Percentiles rank a stretch among this genome's conserved stretches.
These are phyloP conservation scores for Belonocnema kinseyi DNA, from an alignment of 1,140 invertebrate species.

Conservation along the genomic window DNA sequence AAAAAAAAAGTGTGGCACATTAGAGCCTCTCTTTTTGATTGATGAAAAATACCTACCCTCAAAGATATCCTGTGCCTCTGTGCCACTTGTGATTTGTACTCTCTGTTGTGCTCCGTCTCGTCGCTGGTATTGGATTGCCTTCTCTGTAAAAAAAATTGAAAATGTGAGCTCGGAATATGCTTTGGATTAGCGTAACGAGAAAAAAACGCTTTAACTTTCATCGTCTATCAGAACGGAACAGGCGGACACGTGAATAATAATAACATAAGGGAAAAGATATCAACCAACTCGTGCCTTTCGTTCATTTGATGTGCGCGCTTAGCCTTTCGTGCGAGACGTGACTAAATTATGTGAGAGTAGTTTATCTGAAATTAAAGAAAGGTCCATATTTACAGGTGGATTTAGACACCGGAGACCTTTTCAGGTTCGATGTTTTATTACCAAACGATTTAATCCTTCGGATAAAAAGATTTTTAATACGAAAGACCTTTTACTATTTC, in stretches of 20 bases:
- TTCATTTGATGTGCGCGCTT: conserved; percentile 18
- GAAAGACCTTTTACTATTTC: background rate
- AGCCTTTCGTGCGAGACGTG: background rate
- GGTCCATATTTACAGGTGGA: background rate
- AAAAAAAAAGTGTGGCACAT: too few species aligned
- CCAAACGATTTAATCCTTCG: background rate
- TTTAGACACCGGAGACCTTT: background rate
- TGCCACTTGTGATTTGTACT: conserved; percentile 58
- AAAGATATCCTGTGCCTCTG: conserved; percentile 69
- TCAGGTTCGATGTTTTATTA: background rate
- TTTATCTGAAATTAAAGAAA: conserved; percentile 5
- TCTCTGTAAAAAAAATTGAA: conserved; percentile 64
- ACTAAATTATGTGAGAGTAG: background rate
- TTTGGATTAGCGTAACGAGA: conserved; percentile 35
- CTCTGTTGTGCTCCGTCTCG: conserved; percentile 63
- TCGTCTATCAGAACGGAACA: conserved; percentile 70
- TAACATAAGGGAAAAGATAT: conserved; percentile 12
- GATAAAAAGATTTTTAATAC: conserved; percentile 9
- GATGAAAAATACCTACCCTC: conserved; percentile 57
- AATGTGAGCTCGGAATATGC: background rate
- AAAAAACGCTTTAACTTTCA: conserved; percentile 61
- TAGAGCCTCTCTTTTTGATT: too few species aligned
- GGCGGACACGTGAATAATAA: conserved; percentile 22
- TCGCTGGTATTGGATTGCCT: conserved; percentile 64
- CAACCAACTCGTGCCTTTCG: background rate